Evolutionary conservation across 2,797 vertebrate species (phyloP).

Genomic region (Staurois parvus): DNA sequence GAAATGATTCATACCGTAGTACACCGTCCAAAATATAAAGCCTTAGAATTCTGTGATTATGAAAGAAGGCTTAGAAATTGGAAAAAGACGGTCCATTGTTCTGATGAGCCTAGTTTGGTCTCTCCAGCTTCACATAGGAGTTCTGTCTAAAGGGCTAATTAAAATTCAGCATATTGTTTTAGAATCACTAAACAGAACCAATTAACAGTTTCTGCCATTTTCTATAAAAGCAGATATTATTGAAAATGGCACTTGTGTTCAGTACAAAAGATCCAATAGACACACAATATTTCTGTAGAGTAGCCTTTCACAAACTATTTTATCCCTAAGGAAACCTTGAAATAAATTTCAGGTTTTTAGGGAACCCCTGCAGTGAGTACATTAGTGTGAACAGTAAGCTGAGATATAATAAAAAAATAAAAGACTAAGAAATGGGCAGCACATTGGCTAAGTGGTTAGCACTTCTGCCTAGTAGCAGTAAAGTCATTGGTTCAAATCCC

Average conservation of each 20-base stretch:
- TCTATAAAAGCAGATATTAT: background rate
- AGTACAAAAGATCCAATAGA: background rate
- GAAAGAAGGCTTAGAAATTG: background rate
- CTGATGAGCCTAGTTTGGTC: background rate
- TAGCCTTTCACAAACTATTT: too few relatives aligned
- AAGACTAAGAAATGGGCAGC: too few relatives aligned
- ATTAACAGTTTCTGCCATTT: background rate
- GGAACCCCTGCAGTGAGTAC: too few relatives aligned
- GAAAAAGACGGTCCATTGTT: background rate
- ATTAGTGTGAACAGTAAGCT: too few relatives aligned
- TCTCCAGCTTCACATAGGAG: background rate
- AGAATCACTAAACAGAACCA: background rate
- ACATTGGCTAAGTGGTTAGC: too few relatives aligned
- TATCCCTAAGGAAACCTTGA: too few relatives aligned
- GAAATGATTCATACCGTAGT: slow-evolving; percentile 22
- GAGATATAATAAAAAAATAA: too few relatives aligned
- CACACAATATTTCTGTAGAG: too few relatives aligned
- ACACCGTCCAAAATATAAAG: background rate
- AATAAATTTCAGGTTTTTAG: too few relatives aligned
- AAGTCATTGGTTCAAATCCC: too few relatives aligned
- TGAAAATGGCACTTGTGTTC: background rate
- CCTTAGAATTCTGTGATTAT: background rate
- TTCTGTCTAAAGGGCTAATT: background rate
- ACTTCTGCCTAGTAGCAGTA: too few relatives aligned
- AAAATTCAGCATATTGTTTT: background rate